phyloP scores from a whole-genome alignment of 2,797 vertebrate species.

The Phrynocephalus forsythii region DNA sequence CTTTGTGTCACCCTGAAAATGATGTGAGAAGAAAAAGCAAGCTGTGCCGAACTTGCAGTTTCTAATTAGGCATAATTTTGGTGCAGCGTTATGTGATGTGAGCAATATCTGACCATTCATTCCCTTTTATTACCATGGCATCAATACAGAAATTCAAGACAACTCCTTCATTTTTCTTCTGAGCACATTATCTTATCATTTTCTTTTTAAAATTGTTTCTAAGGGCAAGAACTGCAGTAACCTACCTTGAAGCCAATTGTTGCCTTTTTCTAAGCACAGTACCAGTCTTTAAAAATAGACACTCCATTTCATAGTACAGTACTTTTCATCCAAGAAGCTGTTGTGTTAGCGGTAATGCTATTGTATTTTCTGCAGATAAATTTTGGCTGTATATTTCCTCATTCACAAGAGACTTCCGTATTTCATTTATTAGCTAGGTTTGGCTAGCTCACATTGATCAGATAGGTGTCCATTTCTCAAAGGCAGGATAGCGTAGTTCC shows the following conservation, averaged over 20 bases:
- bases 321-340: neutral
- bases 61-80: neutral
- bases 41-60: neutral
- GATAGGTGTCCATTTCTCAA: conserved; percentile 18
- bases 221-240: neutral
- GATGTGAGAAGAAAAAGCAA: neutral
- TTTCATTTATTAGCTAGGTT: neutral
- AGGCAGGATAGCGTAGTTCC: fast-evolving
- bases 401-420: neutral
- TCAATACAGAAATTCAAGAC: neutral
- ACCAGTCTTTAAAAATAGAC: neutral
- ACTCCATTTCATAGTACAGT: neutral
- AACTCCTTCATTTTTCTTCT: neutral
- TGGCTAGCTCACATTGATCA: conserved; percentile 7
- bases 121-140: neutral
- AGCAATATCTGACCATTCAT: neutral
- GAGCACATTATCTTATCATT: neutral
- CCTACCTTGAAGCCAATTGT: neutral
- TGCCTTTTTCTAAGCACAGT: neutral
- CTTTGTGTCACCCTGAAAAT: neutral
- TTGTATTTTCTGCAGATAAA: neutral
- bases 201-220: neutral
- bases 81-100: neutral
- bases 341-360: neutral
- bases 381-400: conserved; percentile 9